Evolutionary conservation across 2,888 invertebrate species (phyloP), one percentile per base, ranked within the genome.

Genomic region (Clusia tigrina): DNA sequence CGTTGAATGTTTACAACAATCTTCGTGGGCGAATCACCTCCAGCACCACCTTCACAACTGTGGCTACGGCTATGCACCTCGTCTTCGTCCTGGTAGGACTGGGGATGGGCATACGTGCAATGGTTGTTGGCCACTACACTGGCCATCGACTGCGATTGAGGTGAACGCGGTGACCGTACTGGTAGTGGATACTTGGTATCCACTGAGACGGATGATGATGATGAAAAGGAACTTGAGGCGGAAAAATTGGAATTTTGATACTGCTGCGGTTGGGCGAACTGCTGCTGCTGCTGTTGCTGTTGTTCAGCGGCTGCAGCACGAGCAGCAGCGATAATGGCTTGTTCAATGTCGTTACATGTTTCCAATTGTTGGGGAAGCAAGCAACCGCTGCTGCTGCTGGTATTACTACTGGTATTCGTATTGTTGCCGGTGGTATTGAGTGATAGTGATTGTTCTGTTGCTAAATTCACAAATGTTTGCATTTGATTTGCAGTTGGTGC

Each of bases 291-390:
- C 62, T 68, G 65, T 37, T 67, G 22, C 25, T 54, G 65, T 6
- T 69, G 68, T 0, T 67, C 67, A 23, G 68, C 76, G 54, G 80
- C 80, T 12, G 78, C 80, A 3, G 78, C 81, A 22, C 80, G 78
- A 6, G 82, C 82, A 6, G 78, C 79, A 17, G 81, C 82, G 60
- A 82, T 78, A 26, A 81, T 82, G 58, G 79, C 81, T 54, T 79
- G 67, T 68, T 82, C 81, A 69, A 82, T 83, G 57, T 81, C 81
- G 66, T 81, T 79, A 67, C 81, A 81, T 2, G 83, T 81, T 65
- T 81, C 82, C 52, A 82, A 66, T 63, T 81, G 81, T 54, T 78
- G 77, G 61, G 71, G 67, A 48, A 65, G 60, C 54, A 24, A 53
- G 25, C 67, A 64, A 18, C 10, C 63, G 68, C 67, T 23, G 69